Evolutionary conservation across 2,888 invertebrate genomes (phyloP).

Genomic region (Pristionchus maxplancki): DNA sequence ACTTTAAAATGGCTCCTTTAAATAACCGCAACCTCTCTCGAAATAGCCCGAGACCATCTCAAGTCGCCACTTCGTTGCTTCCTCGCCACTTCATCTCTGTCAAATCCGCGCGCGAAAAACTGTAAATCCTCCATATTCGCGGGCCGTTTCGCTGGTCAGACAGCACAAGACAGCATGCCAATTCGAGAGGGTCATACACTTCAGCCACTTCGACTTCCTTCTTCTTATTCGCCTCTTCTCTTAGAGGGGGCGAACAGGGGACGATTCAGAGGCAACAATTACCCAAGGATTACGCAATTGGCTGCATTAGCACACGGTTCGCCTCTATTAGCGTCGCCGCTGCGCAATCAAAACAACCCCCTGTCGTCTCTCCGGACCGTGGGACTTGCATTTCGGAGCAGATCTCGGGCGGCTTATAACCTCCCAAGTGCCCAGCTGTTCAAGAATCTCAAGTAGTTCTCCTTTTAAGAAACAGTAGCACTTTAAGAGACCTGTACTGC

Average conservation of each 20-base stretch:
- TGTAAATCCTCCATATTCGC: neutral
- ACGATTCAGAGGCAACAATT: neutral
- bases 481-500: neutral
- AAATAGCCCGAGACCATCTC: neutral
- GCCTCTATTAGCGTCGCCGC: neutral
- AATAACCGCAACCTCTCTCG: neutral
- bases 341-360: slow-evolving; percentile 2
- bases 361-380: neutral
- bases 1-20: neutral
- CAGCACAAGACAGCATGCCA: neutral
- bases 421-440: no score
- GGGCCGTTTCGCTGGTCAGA: neutral
- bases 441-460: neutral
- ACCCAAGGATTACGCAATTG: neutral
- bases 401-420: no score
- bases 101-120: slow-evolving; percentile 24
- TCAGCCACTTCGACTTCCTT: neutral
- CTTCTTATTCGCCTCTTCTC: neutral
- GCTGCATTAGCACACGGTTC: neutral
- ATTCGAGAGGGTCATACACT: neutral
- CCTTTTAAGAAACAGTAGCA: no score
- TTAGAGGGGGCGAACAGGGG: neutral
- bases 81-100: neutral
- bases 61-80: neutral
- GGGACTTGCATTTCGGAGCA: neutral